Evolutionary conservation across 1,140 invertebrate genomes (phyloP).

Genomic region (Lepidotrigona ventralis): DNA sequence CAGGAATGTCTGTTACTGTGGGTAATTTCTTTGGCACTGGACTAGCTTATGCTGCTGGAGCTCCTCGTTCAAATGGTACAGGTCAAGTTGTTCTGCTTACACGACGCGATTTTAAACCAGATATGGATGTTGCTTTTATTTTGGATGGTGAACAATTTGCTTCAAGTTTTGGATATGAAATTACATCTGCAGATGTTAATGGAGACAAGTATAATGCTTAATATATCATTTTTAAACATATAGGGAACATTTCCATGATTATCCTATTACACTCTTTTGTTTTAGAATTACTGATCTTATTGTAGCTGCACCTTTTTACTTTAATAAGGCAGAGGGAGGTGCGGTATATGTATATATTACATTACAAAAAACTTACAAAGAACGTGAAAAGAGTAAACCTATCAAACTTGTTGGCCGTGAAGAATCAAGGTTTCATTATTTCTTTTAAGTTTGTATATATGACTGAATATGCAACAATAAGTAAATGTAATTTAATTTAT

Average conservation of each 20-base stretch:
- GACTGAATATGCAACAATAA: constrained; percentile 1
- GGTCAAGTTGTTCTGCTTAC: constrained; percentile 93
- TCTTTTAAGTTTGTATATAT: background rate
- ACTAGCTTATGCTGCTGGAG: constrained; percentile 90
- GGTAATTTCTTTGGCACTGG: constrained; percentile 86
- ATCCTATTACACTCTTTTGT: background rate
- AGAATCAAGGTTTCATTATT: constrained; percentile 72
- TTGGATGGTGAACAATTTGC: constrained; percentile 92
- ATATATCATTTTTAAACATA: background rate
- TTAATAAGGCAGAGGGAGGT: constrained; percentile 88
- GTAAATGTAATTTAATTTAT: constrained; percentile 13
- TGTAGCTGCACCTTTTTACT: constrained; percentile 96
- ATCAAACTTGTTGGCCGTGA: constrained; percentile 76
- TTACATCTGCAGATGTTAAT: constrained; percentile 91
- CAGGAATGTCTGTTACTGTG: constrained; percentile 92
- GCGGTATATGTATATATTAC: constrained; percentile 95
- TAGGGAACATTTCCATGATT: background rate
- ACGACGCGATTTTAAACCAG: constrained; percentile 82
- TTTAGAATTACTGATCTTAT: constrained; percentile 90
- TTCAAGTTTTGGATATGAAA: constrained; percentile 94
- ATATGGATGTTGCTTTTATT: constrained; percentile 83
- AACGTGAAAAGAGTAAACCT: constrained; percentile 71
- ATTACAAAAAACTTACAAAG: constrained; percentile 67
- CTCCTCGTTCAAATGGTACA: constrained; percentile 90
- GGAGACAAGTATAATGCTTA: constrained; percentile 86